Conservation (phyloP, 2,113 vertebrate genomes). For the Actenoides hombroni region DNA sequence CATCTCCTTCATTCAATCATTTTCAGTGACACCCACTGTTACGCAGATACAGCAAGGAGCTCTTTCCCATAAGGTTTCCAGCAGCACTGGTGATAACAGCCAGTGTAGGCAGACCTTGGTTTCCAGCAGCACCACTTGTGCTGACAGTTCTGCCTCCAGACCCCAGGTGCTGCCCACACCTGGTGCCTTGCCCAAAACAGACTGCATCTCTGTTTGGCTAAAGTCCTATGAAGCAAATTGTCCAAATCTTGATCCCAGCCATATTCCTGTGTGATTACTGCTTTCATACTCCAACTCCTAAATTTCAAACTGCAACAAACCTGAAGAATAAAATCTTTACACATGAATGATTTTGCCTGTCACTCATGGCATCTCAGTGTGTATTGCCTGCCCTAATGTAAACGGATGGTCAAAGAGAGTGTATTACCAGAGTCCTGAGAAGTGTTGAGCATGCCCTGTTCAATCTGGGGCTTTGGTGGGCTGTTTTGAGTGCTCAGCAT, state of each 20-base stretch:
- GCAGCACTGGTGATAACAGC: background rate
- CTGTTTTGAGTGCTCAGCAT: background rate
- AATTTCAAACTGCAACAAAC: background rate
- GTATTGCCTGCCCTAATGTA: background rate
- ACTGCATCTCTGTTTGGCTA: fast-evolving
- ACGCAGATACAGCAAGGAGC: background rate
- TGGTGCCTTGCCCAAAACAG: background rate
- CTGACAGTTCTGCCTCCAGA: background rate
- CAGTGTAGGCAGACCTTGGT: fast-evolving
- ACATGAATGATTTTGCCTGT: fast-evolving
- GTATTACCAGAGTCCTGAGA: background rate
- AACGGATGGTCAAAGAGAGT: background rate
- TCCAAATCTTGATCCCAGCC: background rate
- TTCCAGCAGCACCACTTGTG: fast-evolving
- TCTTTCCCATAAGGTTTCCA: background rate
- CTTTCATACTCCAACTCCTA: fast-evolving
- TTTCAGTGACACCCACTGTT: background rate
- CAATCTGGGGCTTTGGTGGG: fast-evolving
- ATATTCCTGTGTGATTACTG: background rate
- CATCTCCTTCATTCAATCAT: background rate
- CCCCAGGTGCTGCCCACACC: fast-evolving
- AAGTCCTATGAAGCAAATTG: background rate
- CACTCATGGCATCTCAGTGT: background rate
- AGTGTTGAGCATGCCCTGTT: background rate
- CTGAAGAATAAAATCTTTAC: background rate